Percentiles rank a stretch among this genome's conserved stretches.
These are phyloP conservation scores for Ia io DNA, from an alignment of 2,113 vertebrate species.

Conservation along the genomic window DNA sequence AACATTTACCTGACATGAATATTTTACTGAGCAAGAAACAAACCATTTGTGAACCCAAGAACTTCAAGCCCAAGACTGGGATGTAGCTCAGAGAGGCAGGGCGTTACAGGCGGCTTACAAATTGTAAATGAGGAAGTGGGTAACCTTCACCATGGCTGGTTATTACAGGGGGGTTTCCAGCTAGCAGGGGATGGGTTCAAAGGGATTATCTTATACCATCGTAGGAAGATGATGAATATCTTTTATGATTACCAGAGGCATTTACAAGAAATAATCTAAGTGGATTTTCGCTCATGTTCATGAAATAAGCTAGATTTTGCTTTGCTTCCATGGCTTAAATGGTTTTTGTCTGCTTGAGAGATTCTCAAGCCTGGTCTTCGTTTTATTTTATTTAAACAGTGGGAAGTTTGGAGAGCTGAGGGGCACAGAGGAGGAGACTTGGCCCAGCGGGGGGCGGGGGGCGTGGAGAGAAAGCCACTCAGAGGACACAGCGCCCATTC, in stretches of 20 bases:
- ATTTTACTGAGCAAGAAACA: not conserved
- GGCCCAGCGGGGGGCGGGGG: too few species aligned
- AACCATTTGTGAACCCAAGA: not conserved
- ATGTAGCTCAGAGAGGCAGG: not conserved
- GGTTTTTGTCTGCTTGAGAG: not conserved
- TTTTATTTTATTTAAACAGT: not conserved
- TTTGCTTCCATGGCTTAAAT: too few species aligned
- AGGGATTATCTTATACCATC: not conserved
- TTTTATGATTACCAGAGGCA: not conserved
- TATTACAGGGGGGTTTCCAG: not conserved
- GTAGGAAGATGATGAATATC: not conserved
- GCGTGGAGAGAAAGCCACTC: not conserved
- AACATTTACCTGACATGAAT: not conserved
- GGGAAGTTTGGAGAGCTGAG: not conserved
- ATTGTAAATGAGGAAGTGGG: not conserved
- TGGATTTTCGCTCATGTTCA: not conserved
- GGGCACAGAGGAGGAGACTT: not conserved
- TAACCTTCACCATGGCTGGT: not conserved
- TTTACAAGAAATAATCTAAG: not conserved
- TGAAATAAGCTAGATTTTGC: not conserved
- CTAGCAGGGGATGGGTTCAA: not conserved
- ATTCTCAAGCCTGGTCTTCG: not conserved
- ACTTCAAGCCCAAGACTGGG: not conserved
- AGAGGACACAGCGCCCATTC: rapidly evolving
- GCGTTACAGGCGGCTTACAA: rapidly evolving